These are phyloP conservation scores for Gymnocheta viridis DNA, from an alignment of 2,888 invertebrate species.

Conservation along the genomic window DNA sequence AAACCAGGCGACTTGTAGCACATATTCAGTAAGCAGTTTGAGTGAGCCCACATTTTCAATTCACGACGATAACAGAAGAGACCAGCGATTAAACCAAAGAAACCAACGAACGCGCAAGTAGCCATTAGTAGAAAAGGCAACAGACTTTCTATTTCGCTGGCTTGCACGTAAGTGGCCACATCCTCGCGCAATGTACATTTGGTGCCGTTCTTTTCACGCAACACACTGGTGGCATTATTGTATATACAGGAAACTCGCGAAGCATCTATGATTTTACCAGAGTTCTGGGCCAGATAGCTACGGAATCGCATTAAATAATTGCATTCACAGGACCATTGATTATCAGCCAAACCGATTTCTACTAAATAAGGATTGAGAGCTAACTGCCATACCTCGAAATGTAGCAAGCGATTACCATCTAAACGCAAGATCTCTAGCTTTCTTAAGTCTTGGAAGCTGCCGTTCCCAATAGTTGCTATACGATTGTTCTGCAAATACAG, in stretches of 20 bases:
- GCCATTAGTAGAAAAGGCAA: constrained; percentile 90
- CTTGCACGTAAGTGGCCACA: constrained; percentile 86
- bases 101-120: constrained; percentile 89
- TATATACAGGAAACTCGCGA: constrained; percentile 89
- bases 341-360: constrained; percentile 91
- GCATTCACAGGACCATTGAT: constrained; percentile 96
- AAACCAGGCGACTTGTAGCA: constrained; percentile 90
- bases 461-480: constrained; percentile 91
- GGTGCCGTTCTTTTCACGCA: constrained; percentile 90
- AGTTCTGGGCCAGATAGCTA: constrained; percentile 89
- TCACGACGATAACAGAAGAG: constrained; percentile 91
- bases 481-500: constrained; percentile 93
- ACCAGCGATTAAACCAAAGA: constrained; percentile 89
- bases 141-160: constrained; percentile 88
- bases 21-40: constrained; percentile 92
- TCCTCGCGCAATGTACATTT: constrained; percentile 89
- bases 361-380: constrained; percentile 91
- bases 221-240: constrained; percentile 87
- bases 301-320: constrained; percentile 90
- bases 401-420: constrained; percentile 91
- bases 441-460: constrained; percentile 90
- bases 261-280: constrained; percentile 91
- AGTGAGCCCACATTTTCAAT: constrained; percentile 92
- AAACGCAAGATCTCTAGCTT: constrained; percentile 92
- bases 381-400: constrained; percentile 94